These are phyloP conservation scores for Leistus spinibarbis DNA, from an alignment of 2,888 invertebrate species.

Conservation along the genomic window DNA sequence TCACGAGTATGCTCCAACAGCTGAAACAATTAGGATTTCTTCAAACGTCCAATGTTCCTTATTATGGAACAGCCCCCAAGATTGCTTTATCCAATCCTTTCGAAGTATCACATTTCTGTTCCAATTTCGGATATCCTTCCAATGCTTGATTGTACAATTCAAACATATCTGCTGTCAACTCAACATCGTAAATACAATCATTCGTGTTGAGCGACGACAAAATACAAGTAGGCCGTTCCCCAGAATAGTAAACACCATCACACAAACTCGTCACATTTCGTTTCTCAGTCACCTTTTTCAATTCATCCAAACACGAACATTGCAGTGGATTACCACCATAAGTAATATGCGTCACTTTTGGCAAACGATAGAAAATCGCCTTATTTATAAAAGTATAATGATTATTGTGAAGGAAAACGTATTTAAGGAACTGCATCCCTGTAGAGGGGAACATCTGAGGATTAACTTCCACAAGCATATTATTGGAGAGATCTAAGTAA, in stretches of 20 bases:
- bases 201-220: background rate
- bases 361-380: background rate
- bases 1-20: too few relatives aligned
- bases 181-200: background rate
- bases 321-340: conserved; percentile 10
- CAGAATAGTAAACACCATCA: background rate
- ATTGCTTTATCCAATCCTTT: conserved; percentile 7
- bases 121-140: background rate
- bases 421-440: background rate
- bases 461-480: background rate
- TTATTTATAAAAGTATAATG: conserved; percentile 1
- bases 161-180: background rate
- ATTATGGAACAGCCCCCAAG: background rate
- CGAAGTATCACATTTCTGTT: conserved; percentile 7
- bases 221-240: background rate
- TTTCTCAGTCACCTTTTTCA: background rate
- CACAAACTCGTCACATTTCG: conserved; percentile 2
- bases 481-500: conserved; percentile 2
- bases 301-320: conserved; percentile 2
- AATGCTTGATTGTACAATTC: background rate
- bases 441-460: background rate
- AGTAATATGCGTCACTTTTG: background rate
- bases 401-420: conserved; percentile 2
- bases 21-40: too few relatives aligned
- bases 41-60: background rate